These are phyloP conservation scores for Xiphorhynchus erythropygius DNA, from an alignment of 2,797 vertebrate genomes.

Conservation along the genomic window DNA sequence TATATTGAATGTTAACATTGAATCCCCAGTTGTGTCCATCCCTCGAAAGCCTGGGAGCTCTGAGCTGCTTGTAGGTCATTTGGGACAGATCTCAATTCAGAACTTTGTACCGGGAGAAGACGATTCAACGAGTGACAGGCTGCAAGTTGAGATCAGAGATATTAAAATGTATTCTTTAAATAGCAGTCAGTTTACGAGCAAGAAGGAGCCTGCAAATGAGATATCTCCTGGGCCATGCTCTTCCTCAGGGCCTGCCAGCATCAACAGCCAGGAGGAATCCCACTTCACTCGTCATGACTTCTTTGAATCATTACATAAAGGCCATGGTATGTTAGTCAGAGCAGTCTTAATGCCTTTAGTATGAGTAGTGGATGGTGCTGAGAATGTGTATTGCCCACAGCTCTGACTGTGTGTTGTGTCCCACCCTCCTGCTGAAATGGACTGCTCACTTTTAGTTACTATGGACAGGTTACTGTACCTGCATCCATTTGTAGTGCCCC, in stretches of 20 bases:
- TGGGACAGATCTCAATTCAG: constrained; percentile 93
- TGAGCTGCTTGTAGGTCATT: constrained; percentile 91
- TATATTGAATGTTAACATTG: constrained; percentile 91
- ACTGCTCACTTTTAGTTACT: background rate
- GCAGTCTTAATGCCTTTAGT: background rate
- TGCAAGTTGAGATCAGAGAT: constrained; percentile 94
- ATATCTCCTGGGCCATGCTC: background rate
- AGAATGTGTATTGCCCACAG: background rate
- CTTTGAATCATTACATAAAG: constrained; percentile 89
- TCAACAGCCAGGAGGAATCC: constrained; percentile 82
- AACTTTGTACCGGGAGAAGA: constrained; percentile 89
- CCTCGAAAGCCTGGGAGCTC: constrained; percentile 92
- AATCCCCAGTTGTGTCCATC: constrained; percentile 93
- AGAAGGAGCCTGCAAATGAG: constrained; percentile 67
- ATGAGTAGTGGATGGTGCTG: background rate
- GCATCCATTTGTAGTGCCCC: background rate
- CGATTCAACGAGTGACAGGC: constrained; percentile 81
- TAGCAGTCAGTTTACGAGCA: constrained; percentile 81
- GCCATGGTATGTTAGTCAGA: constrained; percentile 83
- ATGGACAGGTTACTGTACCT: background rate
- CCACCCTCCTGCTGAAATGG: background rate
- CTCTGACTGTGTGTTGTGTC: background rate
- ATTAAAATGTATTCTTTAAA: constrained; percentile 96
- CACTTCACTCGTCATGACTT: constrained; percentile 95
- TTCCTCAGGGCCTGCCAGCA: constrained; percentile 54